Base-by-base conservation (phyloP, 2,113 vertebrate species). In the Hippolais icterina region DNA sequence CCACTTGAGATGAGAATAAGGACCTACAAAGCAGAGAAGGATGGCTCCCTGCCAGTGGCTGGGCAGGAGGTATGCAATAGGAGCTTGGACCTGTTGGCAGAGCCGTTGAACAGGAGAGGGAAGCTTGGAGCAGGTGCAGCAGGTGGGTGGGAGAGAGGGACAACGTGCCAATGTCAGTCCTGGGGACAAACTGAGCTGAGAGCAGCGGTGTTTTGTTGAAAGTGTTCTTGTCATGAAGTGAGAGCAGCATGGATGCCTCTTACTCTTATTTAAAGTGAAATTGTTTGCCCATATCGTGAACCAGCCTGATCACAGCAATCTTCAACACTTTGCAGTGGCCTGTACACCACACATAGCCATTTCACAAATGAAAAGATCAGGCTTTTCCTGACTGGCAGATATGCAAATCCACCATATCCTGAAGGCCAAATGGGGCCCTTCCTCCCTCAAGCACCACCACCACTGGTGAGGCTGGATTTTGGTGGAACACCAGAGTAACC, bases 381-480 rank as follows among this genome's bases (percentile, higher is more conserved):
- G 6, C 21, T 59, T 92, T 92, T 24, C 28, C 28, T 87, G 54
- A 35, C 14, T 57, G 25, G 23, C n/a, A 89, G 31, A 9, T 35
- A 5, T 66, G 42, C 13, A 83, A 89, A 15, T 37, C 29, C 4
- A 5, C 17, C 35, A 15, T 8, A 33, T 37, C 20, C n/a, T 57
- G 57, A 15, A 64, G 21, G 12, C 52, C 42, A 76, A 47, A 85
- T 0, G 0, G 11, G 5, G 5, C 23, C 21, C 7, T 74, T 93
- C 2, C 11, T 78, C 3, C 24, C 20, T 9, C 2, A 2, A 11
- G 12, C 12, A 68, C 15, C 10, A 21, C n/a, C 9, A 25, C 15
- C 6, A 5, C 4, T 2, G 3, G 10, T 1, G 7, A 18, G 2
- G 9, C 0, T 9, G 23, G 70, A 18, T 7, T 66, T 63, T 39